Evolutionary conservation across 1,140 invertebrate genomes (phyloP), one percentile per base, ranked within the genome.

Genomic region (Drosophila parvula): DNA sequence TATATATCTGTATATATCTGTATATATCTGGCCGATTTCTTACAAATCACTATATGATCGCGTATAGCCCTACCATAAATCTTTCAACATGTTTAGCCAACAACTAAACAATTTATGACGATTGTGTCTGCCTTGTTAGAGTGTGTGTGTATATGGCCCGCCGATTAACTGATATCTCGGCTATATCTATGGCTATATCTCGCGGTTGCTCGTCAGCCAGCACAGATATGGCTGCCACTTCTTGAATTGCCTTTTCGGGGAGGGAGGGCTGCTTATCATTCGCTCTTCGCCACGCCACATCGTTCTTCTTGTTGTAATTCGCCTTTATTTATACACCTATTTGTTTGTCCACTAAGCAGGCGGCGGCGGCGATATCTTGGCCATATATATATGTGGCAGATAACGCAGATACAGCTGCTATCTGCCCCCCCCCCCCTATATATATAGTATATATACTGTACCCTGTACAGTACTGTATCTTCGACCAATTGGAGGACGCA

Each of bases 51-150:
- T 89, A 83, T 86, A 86, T 88, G 83, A 89, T 83, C 57, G 65
- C 45, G 38, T 63, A 71, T 62, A 79, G 58, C 68, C 48, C 58
- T 78, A 8, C 59, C 36, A 89, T 88, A 88, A 88, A 88, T 88
- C 84, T 88, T 88, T 88, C 84, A 88, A 88, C 84, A 88, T 88
- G 84, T 89, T 83, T 88, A 86, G 83, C 59, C 83, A 83, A 86
- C 83, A 86, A 86, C 83, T 88, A 83, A 88, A 88, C 84, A 86
- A 86, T 86, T 86, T 86, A 86, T 88, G 83, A 79, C 68, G 79
- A 83, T 71, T 85, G 74, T 70, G 36, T 41, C 28, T 22, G 41
- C 40, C 47, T 50, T 75, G 70, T 64, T 32, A 62, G 48, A 57
- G 44, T 44, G 56, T 51, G 44, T 7, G 12, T 12, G 9, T 71